These are phyloP conservation scores for Drosophila fungiperda DNA, from an alignment of 2,888 invertebrate genomes.

Conservation along the genomic window DNA sequence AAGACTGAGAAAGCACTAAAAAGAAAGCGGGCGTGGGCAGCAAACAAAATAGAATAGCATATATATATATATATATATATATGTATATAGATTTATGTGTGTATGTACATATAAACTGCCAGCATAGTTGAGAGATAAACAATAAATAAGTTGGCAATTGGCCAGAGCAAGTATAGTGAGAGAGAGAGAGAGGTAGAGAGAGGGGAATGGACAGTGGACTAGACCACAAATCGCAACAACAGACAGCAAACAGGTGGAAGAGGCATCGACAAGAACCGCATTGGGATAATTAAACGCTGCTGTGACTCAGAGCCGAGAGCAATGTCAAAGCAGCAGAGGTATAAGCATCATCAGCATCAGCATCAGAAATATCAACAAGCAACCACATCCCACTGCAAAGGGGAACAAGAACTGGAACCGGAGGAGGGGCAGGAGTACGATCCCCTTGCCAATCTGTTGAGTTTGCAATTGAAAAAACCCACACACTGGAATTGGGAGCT, in stretches of 20 bases:
- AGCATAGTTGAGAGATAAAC: slow-evolving; percentile 65
- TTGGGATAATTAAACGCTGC: slow-evolving; percentile 6
- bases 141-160: slow-evolving; percentile 66
- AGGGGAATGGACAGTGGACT: slow-evolving; percentile 25
- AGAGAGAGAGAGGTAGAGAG: slow-evolving; percentile 14
- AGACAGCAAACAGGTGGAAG: slow-evolving; percentile 75
- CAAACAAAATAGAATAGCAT: slow-evolving; percentile 18
- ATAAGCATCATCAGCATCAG: slow-evolving; percentile 9
- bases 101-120: slow-evolving; percentile 3
- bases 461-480: slow-evolving; percentile 86
- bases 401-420: background rate
- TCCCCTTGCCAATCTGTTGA: slow-evolving; percentile 85
- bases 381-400: no score
- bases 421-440: slow-evolving; percentile 56
- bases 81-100: background rate
- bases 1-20: slow-evolving; percentile 21
- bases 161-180: slow-evolving; percentile 35
- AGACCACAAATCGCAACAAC: slow-evolving; percentile 22
- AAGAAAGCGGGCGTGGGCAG: slow-evolving; percentile 48
- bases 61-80: background rate
- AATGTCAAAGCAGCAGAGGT: slow-evolving; percentile 72
- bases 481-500: slow-evolving; percentile 87
- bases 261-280: slow-evolving; percentile 25
- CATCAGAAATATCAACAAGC: background rate
- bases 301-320: slow-evolving; percentile 42